Percentiles rank a stretch among this genome's conserved stretches.
These are phyloP conservation scores for Tretioscincus oriximinensis DNA, from an alignment of 2,113 vertebrate species.

Conservation along the genomic window DNA sequence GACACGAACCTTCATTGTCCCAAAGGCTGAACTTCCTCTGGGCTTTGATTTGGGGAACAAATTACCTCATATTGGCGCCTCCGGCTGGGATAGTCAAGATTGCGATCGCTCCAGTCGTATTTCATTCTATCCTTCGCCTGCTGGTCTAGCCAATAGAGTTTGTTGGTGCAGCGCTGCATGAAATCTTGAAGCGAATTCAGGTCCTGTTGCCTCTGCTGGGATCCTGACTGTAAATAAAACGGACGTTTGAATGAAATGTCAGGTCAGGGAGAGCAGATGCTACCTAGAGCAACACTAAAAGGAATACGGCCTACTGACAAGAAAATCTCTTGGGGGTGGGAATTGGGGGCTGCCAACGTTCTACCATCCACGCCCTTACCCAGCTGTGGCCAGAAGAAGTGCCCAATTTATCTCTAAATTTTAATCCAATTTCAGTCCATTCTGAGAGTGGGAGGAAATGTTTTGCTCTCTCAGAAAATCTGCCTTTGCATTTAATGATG, in stretches of 20 bases:
- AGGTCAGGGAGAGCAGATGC: background rate
- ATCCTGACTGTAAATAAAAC: slow-evolving; percentile 54
- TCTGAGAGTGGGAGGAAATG: background rate
- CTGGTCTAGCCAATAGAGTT: slow-evolving; percentile 99
- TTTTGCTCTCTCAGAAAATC: too few species aligned
- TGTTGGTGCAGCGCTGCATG: slow-evolving; percentile 98
- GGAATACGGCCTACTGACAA: background rate
- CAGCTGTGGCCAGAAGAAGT: background rate
- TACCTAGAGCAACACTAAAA: too few species aligned
- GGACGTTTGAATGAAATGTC: background rate
- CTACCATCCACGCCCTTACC: too few species aligned
- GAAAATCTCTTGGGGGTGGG: background rate
- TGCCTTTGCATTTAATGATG: too few species aligned
- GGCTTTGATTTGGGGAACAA: rapidly evolving
- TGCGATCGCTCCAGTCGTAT: slow-evolving; percentile 94
- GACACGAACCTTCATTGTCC: background rate
- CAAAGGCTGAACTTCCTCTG: background rate
- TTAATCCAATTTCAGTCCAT: too few species aligned
- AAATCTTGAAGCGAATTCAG: slow-evolving; percentile 89
- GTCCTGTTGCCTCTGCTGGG: slow-evolving; percentile 84
- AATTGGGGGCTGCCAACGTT: background rate
- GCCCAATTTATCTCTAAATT: background rate
- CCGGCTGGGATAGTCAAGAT: slow-evolving; percentile 90
- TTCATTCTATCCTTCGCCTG: slow-evolving; percentile 87
- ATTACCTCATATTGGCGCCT: slow-evolving; percentile 92